These are phyloP conservation scores for Willisornis vidua DNA, from an alignment of 2,113 vertebrate species.

Conservation along the genomic window DNA sequence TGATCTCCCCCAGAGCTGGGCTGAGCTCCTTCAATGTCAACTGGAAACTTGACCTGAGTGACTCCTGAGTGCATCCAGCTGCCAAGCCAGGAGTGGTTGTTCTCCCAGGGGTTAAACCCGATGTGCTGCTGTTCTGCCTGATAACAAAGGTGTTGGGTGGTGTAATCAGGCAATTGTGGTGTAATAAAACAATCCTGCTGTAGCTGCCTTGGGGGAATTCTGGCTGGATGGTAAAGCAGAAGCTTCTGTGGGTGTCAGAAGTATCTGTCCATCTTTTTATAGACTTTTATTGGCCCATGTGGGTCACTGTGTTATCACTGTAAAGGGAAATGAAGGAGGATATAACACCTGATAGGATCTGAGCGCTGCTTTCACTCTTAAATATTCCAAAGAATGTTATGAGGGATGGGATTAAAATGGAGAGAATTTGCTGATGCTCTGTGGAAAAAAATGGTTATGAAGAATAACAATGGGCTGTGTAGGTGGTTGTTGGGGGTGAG, in stretches of 20 bases:
- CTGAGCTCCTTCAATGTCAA: fast-evolving
- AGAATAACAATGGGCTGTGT: too few species aligned
- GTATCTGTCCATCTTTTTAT: not conserved
- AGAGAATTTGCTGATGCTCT: not conserved
- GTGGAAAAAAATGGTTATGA: not conserved
- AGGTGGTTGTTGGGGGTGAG: fast-evolving
- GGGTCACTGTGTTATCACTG: not conserved
- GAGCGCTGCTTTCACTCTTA: not conserved
- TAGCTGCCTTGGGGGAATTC: not conserved
- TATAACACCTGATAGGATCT: constrained; percentile 35
- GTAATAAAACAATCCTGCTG: not conserved
- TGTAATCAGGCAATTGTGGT: not conserved
- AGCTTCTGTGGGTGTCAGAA: not conserved
- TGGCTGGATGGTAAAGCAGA: not conserved
- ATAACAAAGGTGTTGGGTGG: fast-evolving
- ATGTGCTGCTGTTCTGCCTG: fast-evolving
- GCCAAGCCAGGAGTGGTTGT: fast-evolving
- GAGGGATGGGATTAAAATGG: constrained; percentile 49
- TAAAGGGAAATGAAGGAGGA: constrained; percentile 69
- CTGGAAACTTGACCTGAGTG: not conserved
- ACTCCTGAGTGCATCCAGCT: fast-evolving
- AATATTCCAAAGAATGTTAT: constrained; percentile 55
- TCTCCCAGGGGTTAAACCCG: not conserved
- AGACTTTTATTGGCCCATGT: not conserved
- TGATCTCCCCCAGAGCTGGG: not conserved